Evolutionary conservation across 2,113 vertebrate species (phyloP).

Genomic region (Indri indri): DNA sequence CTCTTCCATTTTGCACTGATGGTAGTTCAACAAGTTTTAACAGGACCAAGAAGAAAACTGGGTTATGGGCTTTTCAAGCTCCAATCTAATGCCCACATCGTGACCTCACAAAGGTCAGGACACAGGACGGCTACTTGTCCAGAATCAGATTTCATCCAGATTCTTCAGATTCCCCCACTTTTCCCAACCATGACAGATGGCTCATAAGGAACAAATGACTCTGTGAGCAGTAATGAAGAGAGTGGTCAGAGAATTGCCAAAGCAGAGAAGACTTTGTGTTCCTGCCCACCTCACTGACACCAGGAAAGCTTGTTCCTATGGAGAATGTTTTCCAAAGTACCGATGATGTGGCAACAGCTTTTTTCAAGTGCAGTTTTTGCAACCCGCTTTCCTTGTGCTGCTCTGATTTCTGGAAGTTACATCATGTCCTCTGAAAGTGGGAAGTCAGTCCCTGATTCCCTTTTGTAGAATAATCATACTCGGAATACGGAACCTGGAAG

Average conservation of each 20-base stretch:
- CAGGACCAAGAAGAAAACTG: background rate
- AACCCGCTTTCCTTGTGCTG: background rate
- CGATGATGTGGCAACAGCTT: background rate
- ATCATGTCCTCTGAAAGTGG: background rate
- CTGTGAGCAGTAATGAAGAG: background rate
- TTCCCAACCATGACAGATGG: background rate
- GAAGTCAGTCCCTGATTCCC: background rate
- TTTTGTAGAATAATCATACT: background rate
- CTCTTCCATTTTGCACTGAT: background rate
- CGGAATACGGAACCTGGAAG: background rate
- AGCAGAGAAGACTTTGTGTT: background rate
- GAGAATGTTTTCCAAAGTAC: background rate
- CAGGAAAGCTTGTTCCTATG: background rate
- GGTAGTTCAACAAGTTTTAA: background rate
- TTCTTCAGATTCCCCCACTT: background rate
- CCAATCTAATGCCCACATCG: background rate
- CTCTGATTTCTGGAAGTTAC: background rate
- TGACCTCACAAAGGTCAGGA: background rate
- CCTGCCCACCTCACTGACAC: background rate
- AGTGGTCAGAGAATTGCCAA: background rate
- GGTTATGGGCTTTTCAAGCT: background rate
- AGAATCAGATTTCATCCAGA: background rate
- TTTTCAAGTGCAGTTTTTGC: background rate
- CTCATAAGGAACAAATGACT: background rate
- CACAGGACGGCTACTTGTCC: accelerated